Conservation (phyloP, 2,888 invertebrate genomes). For the Drosophila multiciliata region DNA sequence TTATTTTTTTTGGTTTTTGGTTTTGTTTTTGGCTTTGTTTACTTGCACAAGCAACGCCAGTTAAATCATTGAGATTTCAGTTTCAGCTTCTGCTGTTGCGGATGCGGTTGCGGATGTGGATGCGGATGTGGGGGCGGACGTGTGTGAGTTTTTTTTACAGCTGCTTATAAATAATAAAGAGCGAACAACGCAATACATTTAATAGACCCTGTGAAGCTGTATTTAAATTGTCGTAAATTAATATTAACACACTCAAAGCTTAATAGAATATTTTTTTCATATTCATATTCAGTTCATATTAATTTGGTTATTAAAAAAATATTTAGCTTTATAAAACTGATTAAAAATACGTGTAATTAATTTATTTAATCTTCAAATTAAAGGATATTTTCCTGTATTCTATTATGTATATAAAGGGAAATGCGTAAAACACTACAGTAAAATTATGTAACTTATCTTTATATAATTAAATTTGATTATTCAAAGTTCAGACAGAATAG, state of each 20-base stretch:
- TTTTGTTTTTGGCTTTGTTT: conserved; percentile 2
- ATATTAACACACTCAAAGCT: background rate
- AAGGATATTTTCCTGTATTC: background rate
- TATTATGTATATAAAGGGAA: background rate
- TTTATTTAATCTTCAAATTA: background rate
- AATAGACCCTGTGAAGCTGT: background rate
- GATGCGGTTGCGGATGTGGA: conserved; percentile 16
- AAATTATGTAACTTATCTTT: background rate
- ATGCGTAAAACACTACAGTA: background rate
- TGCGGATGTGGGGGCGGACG: conserved; percentile 11
- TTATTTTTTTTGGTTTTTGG: conserved; percentile 9
- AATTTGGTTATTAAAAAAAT: background rate
- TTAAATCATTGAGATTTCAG: conserved; percentile 65
- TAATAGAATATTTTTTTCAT: background rate
- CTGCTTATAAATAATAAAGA: conserved; percentile 6
- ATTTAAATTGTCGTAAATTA: background rate
- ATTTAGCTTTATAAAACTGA: background rate
- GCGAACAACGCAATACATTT: background rate
- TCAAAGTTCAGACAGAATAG: background rate
- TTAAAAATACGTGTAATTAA: background rate
- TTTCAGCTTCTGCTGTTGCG: conserved; percentile 22
- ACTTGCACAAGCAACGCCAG: conserved; percentile 36
- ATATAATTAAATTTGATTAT: background rate
- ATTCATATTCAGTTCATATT: too few species aligned
- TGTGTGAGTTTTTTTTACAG: background rate